Percentiles rank a stretch among this genome's conserved stretches.
Evolutionary conservation across 2,888 invertebrate species (phyloP).

Genomic region (Zhuqinia jingwanae): DNA sequence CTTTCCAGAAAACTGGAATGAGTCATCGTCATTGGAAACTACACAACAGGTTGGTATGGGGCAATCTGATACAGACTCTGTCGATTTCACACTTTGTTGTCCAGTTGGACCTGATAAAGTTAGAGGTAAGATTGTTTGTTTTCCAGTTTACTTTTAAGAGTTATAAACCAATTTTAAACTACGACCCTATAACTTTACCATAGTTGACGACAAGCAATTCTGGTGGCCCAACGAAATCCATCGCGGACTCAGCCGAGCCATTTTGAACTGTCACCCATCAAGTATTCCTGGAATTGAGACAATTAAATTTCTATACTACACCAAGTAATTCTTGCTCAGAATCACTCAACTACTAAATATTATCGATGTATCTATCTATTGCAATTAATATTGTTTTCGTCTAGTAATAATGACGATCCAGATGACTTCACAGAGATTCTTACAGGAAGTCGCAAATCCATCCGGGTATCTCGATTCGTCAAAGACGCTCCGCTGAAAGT

Average conservation of each 20-base stretch:
- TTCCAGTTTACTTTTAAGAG: not conserved
- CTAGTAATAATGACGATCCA: slow-evolving; percentile 60
- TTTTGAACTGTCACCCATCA: slow-evolving; percentile 62
- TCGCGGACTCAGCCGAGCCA: slow-evolving; percentile 59
- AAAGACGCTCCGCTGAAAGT: slow-evolving; percentile 70
- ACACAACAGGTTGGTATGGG: too few relatives aligned
- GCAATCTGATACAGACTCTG: not conserved
- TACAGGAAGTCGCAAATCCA: slow-evolving; percentile 34
- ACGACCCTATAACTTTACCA: too few relatives aligned
- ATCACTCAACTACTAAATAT: not conserved
- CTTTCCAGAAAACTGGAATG: slow-evolving; percentile 61
- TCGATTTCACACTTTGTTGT: slow-evolving; percentile 46
- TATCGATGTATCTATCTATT: not conserved
- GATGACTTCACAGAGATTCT: slow-evolving; percentile 65
- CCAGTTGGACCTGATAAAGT: slow-evolving; percentile 43
- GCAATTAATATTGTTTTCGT: not conserved
- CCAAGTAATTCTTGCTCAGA: slow-evolving; percentile 64
- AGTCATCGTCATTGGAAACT: too few relatives aligned
- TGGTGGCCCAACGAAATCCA: slow-evolving; percentile 71
- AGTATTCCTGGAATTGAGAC: slow-evolving; percentile 69
- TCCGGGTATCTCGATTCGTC: slow-evolving; percentile 53
- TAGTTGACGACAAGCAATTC: slow-evolving; percentile 59
- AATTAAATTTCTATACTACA: slow-evolving; percentile 62
- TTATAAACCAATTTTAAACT: too few relatives aligned
- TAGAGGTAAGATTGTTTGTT: slow-evolving; percentile 25